Percentiles rank a stretch among this genome's conserved stretches.
These are phyloP conservation scores for Anguilla pacifica DNA, from an alignment of 2,797 vertebrate genomes.

Conservation along the genomic window DNA sequence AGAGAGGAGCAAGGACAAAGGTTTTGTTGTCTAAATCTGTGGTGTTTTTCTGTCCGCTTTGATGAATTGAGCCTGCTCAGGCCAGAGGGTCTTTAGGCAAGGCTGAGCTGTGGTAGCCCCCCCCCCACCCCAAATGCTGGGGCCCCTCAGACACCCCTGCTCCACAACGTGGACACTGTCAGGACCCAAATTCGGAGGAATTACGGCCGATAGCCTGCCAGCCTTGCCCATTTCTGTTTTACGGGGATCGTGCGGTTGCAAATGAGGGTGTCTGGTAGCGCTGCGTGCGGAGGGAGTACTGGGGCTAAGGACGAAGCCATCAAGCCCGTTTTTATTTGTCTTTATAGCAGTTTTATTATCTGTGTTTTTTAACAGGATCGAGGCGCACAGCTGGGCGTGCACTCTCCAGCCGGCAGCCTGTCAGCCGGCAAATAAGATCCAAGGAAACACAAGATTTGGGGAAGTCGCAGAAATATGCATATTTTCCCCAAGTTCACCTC, in stretches of 20 bases:
- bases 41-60: neutral
- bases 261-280: neutral
- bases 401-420: neutral
- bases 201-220: neutral
- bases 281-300: neutral
- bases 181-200: conserved; percentile 3
- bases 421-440: neutral
- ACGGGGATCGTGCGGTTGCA: neutral
- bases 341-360: neutral
- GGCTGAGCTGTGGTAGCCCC: neutral
- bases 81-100: neutral
- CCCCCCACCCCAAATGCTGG: neutral
- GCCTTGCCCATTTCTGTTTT: neutral
- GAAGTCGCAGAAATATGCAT: neutral
- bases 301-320: neutral
- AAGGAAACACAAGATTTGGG: neutral
- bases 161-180: neutral
- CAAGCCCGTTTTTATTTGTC: neutral
- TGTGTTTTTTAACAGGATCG: neutral
- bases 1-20: neutral
- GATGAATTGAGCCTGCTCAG: neutral
- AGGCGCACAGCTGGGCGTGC: neutral
- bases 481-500: neutral
- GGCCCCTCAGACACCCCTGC: neutral
- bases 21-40: neutral